Conservation (phyloP, 64 coral and sea anemone genomes). For the Montipora sp. region DNA sequence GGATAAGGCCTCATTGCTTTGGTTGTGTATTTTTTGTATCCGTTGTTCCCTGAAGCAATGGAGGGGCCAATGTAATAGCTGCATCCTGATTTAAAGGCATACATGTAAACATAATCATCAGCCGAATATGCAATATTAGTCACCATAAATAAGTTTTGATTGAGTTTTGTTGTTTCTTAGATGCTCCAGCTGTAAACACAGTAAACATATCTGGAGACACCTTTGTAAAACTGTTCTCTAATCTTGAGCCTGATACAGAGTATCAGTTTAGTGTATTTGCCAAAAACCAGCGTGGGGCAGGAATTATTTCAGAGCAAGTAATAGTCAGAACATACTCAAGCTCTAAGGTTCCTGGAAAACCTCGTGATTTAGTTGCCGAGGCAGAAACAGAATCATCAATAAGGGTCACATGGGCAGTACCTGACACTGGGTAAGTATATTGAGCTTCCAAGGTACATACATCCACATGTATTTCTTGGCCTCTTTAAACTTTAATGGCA, state of each 20-base stretch:
- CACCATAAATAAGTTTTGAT: background rate
- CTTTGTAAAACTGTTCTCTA: background rate
- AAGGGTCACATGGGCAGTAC: slow-evolving; percentile 60
- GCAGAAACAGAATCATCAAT: slow-evolving; percentile 35
- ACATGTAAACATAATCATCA: no score
- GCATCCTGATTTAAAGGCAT: no score
- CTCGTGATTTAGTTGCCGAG: slow-evolving; percentile 32
- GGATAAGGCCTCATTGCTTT: no score
- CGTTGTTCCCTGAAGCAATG: no score
- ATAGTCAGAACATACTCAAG: slow-evolving; percentile 13
- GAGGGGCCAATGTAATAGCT: no score
- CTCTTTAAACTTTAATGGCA: no score
- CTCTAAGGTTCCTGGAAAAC: slow-evolving; percentile 38
- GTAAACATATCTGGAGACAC: slow-evolving; percentile 1
- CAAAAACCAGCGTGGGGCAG: slow-evolving; percentile 1
- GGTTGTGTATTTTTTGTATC: no score
- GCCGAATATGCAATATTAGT: background rate
- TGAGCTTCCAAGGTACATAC: background rate
- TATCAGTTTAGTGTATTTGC: slow-evolving; percentile 49
- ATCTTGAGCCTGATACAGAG: slow-evolving; percentile 42
- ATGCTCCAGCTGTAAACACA: background rate
- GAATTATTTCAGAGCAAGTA: background rate
- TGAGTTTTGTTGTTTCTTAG: background rate
- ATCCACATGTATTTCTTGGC: background rate
- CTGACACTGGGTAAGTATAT: slow-evolving; percentile 34